Evolutionary conservation across 2,113 vertebrate genomes (phyloP), one percentile per base, ranked within the genome.

Genomic region (Psilopogon haemacephalus): DNA sequence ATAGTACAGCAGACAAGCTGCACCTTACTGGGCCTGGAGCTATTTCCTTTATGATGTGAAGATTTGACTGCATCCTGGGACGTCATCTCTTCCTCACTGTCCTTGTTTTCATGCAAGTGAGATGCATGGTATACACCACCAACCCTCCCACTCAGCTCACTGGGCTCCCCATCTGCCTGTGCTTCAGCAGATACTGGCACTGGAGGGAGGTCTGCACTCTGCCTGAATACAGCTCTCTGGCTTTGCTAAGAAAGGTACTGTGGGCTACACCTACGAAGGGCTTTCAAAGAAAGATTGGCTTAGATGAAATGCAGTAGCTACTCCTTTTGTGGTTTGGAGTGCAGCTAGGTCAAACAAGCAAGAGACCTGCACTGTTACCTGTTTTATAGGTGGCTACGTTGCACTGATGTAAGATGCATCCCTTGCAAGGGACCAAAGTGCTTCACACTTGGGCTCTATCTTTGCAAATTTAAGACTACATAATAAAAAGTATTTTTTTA

Each of bases 151-250:
- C 6, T 16, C 0, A 0, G 8, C 21, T 46, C 37, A 24, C 30
- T 35, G 48, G 38, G 21, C 58, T 65, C 33, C 14, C 11, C 0
- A 2, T 21, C 17, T 75, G 46, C 23, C 44, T 0, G 0, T 60
- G 15, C 38, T 79, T 50, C 24, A 38, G 21, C 28, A 65, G 33
- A 9, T 70, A 38, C 0, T 1, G 3, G 30, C 35, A 35, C 33
- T 38, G 46, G 52, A 38, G 58, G 80, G 40, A 89, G 7, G 18
- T 37, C 35, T 67, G 40, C n/a, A 10, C 46, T 26, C 4, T 23
- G 48, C 28, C 38, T 52, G 19, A 73, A 71, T 27, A 58, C 4
- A 62, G 13, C 15, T 12, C 54, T 63, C 65, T 59, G 55, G 20
- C 56, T 77, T 77, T 68, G 46, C n/a, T 69, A 64, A 77, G 35